Conservation (phyloP, 2,113 vertebrate species). For the Bucco capensis region DNA sequence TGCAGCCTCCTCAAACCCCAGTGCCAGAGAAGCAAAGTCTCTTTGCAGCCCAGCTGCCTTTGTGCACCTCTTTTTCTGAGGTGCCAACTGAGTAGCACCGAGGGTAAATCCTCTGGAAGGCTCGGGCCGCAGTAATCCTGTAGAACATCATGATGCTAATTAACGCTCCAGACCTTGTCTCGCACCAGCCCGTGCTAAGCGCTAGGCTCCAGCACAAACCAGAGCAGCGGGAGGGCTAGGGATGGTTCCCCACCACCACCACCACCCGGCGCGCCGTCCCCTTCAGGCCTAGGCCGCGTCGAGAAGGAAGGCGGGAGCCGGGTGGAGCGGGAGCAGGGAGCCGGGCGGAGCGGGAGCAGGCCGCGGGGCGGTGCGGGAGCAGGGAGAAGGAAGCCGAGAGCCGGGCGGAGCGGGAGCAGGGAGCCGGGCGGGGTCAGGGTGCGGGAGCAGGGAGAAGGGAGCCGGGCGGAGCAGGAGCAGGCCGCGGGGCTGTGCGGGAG, state of each 20-base stretch:
- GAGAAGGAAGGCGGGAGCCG: no score
- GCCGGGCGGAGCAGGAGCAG: neutral
- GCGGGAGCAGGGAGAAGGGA: neutral
- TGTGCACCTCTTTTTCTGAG: neutral
- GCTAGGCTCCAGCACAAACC: accelerated
- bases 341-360: neutral
- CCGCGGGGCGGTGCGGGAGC: neutral
- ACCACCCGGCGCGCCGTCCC: neutral
- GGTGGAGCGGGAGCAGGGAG: no score
- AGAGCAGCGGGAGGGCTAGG: neutral
- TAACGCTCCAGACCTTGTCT: neutral
- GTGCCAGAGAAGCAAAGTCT: neutral
- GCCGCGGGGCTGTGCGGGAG: no score
- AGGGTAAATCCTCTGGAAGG: neutral
- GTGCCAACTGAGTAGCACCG: neutral
- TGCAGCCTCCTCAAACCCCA: neutral
- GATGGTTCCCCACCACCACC: neutral
- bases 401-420: neutral
- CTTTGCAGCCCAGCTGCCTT: neutral
- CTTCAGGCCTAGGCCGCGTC: neutral
- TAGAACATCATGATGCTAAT: neutral
- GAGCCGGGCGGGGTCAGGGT: neutral
- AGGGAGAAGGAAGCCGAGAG: no score
- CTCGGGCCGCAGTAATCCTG: neutral
- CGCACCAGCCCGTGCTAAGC: accelerated